phyloP scores from a whole-genome alignment of 2,797 vertebrate genomes.

The Notoglanidium macrostoma region DNA sequence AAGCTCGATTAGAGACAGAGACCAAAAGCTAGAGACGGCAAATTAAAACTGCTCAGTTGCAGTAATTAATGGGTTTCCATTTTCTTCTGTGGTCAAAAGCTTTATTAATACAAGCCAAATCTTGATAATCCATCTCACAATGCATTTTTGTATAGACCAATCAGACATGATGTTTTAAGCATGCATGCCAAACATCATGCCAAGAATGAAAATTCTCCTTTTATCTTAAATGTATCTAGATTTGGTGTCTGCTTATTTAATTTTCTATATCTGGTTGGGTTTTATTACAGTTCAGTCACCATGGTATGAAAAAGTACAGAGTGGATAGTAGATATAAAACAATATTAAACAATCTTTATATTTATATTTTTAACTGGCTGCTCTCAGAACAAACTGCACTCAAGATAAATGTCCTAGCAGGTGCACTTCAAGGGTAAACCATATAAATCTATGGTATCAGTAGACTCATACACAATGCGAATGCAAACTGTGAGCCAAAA shows the following conservation, averaged over 20 bases:
- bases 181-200: not conserved
- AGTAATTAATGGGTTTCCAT: not conserved
- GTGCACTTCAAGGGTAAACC: not conserved
- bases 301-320: not conserved
- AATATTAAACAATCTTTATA: not conserved
- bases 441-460: not conserved
- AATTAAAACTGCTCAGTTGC: not conserved
- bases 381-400: not conserved
- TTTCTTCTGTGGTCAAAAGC: not conserved
- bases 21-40: not conserved
- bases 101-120: not conserved
- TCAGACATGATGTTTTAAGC: not conserved
- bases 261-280: not conserved
- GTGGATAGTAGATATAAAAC: not conserved
- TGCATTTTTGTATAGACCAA: not conserved
- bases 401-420: not conserved
- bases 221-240: not conserved
- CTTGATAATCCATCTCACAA: not conserved
- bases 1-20: not conserved
- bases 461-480: not conserved
- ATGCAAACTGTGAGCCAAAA: not conserved
- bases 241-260: not conserved
- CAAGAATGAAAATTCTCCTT: not conserved
- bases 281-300: not conserved
- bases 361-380: not conserved